Evolutionary conservation across 2,888 invertebrate genomes (phyloP).

Genomic region (Venusia cambrica): DNA sequence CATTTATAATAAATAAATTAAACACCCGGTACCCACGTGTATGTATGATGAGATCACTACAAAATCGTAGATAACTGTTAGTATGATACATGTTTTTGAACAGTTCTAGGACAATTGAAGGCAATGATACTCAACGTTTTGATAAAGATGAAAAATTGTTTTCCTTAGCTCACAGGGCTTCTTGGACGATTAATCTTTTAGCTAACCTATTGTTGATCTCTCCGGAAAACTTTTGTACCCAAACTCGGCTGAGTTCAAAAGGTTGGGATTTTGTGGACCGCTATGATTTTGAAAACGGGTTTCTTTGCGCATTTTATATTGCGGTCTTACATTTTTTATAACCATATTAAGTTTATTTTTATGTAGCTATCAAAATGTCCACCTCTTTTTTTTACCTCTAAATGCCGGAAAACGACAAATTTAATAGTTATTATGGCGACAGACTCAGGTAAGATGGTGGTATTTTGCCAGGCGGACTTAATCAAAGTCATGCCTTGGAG

Average conservation of each 20-base stretch:
- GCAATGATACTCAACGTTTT: slow-evolving; percentile 50
- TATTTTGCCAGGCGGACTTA: too few relatives aligned
- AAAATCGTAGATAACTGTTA: slow-evolving; percentile 2
- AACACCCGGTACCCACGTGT: too few relatives aligned
- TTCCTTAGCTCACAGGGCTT: slow-evolving; percentile 62
- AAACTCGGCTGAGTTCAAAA: slow-evolving; percentile 67
- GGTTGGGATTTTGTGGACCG: slow-evolving; percentile 54
- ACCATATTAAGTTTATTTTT: too few relatives aligned
- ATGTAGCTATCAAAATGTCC: too few relatives aligned
- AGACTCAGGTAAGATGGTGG: too few relatives aligned
- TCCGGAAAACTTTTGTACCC: slow-evolving; percentile 68
- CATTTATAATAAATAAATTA: too few relatives aligned
- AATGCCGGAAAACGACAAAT: too few relatives aligned
- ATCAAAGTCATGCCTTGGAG: too few relatives aligned
- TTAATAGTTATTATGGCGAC: too few relatives aligned
- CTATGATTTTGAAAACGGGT: slow-evolving; percentile 50
- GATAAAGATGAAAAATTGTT: slow-evolving; percentile 79
- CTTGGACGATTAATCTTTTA: slow-evolving; percentile 76
- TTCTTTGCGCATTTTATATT: slow-evolving; percentile 21
- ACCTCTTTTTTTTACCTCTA: too few relatives aligned
- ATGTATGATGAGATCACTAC: too few relatives aligned
- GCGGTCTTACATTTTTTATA: too few relatives aligned
- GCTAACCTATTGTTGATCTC: slow-evolving; percentile 71
- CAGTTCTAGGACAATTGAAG: slow-evolving; percentile 44
- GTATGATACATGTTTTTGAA: slow-evolving; percentile 18